Percentiles rank a stretch among this genome's conserved stretches.
These are phyloP conservation scores for Tapirus terrestris DNA, from an alignment of 2,113 vertebrate genomes.

Conservation along the genomic window DNA sequence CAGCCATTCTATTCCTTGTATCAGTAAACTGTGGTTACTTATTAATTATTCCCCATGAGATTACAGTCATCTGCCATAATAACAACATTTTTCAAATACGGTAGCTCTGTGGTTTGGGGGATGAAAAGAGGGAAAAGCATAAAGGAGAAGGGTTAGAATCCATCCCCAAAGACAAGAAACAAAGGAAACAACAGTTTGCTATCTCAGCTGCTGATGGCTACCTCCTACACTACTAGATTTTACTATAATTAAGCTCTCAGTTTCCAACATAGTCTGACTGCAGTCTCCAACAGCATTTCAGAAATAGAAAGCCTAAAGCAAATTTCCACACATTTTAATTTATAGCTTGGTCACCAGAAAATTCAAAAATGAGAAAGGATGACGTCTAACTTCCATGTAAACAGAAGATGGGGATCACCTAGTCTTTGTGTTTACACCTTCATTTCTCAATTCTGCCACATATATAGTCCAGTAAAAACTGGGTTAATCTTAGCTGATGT, in stretches of 20 bases:
- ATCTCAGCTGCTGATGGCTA: neutral
- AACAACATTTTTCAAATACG: neutral
- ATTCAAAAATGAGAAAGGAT: neutral
- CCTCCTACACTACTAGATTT: neutral
- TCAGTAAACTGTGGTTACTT: slow-evolving; percentile 21
- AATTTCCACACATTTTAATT: neutral
- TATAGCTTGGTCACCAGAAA: slow-evolving; percentile 31
- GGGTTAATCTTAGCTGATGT: neutral
- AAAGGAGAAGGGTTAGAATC: neutral
- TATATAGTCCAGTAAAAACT: neutral
- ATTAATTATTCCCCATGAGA: neutral
- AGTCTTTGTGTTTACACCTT: neutral
- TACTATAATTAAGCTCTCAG: slow-evolving; percentile 49
- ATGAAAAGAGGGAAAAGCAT: neutral
- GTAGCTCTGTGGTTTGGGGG: neutral
- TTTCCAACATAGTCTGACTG: neutral
- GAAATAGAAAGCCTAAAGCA: neutral
- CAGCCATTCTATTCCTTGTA: neutral
- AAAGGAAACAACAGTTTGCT: neutral
- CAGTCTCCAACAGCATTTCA: slow-evolving; percentile 10
- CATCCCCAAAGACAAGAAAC: neutral
- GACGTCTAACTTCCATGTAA: neutral
- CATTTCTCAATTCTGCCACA: neutral
- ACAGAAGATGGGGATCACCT: neutral
- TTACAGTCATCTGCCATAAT: neutral